Percentiles rank a stretch among this genome's conserved stretches.
These are phyloP conservation scores for Prionailurus bengalensis DNA, from an alignment of 2,113 vertebrate species.

Conservation along the genomic window DNA sequence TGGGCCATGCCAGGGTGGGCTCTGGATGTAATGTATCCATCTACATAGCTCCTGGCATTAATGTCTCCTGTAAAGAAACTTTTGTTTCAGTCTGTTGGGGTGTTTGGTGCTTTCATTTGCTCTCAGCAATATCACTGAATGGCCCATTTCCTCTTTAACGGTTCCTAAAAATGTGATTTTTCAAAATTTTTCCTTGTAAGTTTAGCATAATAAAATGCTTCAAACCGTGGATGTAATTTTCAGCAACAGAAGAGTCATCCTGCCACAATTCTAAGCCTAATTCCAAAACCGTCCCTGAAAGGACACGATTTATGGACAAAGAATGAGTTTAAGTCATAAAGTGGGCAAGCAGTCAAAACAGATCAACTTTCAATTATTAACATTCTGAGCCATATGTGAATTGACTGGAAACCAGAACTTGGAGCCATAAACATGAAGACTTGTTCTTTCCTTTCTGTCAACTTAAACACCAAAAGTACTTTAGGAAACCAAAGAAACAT, in stretches of 20 bases:
- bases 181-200: not conserved
- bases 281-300: slow-evolving; percentile 42
- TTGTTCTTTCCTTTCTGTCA: slow-evolving; percentile 18
- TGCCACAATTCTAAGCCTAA: not conserved
- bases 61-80: not conserved
- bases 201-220: slow-evolving; percentile 44
- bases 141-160: not conserved
- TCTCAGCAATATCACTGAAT: not conserved
- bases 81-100: slow-evolving; percentile 4
- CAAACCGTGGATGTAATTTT: slow-evolving; percentile 7
- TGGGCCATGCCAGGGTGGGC: not conserved
- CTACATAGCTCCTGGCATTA: not conserved
- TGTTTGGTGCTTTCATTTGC: not conserved
- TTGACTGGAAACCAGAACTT: slow-evolving; percentile 31
- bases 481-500: slow-evolving; percentile 56
- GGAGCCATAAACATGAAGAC: slow-evolving; percentile 47
- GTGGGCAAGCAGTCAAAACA: slow-evolving; percentile 26
- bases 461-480: slow-evolving; percentile 55
- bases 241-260: not conserved
- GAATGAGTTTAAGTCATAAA: slow-evolving; percentile 41
- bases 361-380: slow-evolving; percentile 40
- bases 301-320: slow-evolving; percentile 40
- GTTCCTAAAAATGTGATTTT: slow-evolving; percentile 14
- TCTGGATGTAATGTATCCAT: not conserved
- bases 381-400: slow-evolving; percentile 43